phyloP scores from a whole-genome alignment of 2,888 invertebrate genomes.

The Cataglyphis altisquamis region DNA sequence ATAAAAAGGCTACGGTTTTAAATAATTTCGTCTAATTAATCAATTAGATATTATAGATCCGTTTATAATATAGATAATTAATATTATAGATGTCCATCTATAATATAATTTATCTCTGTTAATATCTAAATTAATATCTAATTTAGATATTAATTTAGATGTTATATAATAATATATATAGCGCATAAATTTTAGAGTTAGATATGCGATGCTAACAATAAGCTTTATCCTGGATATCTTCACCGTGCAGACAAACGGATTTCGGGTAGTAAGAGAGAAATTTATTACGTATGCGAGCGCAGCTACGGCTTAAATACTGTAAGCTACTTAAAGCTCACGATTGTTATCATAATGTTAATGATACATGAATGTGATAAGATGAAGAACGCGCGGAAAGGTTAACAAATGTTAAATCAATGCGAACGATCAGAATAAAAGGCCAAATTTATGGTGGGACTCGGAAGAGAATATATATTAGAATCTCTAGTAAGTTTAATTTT shows the following conservation, averaged over 20 bases:
- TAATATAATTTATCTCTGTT: background rate
- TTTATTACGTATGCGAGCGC: background rate
- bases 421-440: background rate
- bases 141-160: background rate
- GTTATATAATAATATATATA: background rate
- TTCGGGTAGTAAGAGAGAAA: background rate
- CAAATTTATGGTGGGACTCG: conserved; percentile 15
- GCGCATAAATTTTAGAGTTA: background rate
- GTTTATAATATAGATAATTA: background rate
- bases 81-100: background rate
- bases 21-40: background rate
- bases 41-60: no score
- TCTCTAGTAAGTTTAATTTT: background rate
- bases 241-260: conserved; percentile 48
- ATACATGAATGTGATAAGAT: conserved; percentile 18
- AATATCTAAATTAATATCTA: background rate
- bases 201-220: background rate
- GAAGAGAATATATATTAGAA: background rate
- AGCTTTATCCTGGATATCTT: conserved; percentile 34
- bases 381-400: background rate
- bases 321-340: background rate
- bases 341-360: conserved; percentile 2
- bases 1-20: background rate
- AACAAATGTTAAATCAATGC: conserved; percentile 23
- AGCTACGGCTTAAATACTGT: background rate